Evolutionary conservation across 2,113 vertebrate genomes (phyloP), one percentile per base, ranked within the genome.

Genomic region (Urocolius indicus): DNA sequence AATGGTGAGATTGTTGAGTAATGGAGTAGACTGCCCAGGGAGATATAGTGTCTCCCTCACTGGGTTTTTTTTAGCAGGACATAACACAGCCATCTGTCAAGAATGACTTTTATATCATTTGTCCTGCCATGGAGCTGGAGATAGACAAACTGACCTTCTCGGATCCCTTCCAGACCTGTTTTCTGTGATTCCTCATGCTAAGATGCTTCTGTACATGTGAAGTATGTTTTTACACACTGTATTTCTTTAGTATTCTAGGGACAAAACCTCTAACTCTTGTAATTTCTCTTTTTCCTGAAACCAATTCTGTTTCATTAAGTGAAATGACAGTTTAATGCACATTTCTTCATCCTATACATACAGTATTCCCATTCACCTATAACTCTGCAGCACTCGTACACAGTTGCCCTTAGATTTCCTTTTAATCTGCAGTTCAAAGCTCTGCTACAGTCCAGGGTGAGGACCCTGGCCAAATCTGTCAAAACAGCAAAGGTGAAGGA

Each of bases 81-180:
- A 29, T 90, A 93, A 74, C 48, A 77, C 29, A 81, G 48, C 29
- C 6, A 0, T 72, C 83, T 90, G 80, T 86, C 84, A 92, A 52
- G 72, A 52, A 76, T 89, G 83, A 86, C 90, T 90, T 90, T 84
- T 90, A 52, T 59, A 63, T 48, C 84, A 48, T 34, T 90, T 77
- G 45, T 74, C 51, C 61, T 90, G 59, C 80, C 63, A 84, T 59
- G 32, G 43, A 96, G 72, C 65, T 81, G 55, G 6, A 43, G 7
- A 74, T 71, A 77, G 48, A 75, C 59, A 81, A 49, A 84, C 36
- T n/a, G 38, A 88, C 61, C 73, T 91, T 95, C 93, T 59, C 27
- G 7, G 48, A 78, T 68, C 38, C 57, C 38, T 95, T 95, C 79
- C 85, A 91, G 76, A 88, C 23, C 68, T 61, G 16, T 86, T 90